Base-by-base conservation (phyloP, 2,797 vertebrate species). In the Enteromius argenteus region DNA sequence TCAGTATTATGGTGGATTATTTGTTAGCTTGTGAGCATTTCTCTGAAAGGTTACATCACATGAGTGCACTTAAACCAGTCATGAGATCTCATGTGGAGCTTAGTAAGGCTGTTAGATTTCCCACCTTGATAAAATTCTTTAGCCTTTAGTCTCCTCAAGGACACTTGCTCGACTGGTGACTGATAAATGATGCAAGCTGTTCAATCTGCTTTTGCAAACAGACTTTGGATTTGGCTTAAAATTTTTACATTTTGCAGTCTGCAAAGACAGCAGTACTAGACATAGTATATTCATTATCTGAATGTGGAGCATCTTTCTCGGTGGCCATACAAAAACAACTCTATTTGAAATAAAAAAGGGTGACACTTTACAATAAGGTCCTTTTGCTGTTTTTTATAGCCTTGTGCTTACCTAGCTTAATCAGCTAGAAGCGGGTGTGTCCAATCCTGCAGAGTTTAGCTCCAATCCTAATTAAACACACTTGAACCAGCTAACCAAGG, bases 121-220 rank as follows among this genome's bases (percentile, higher is more conserved):
- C 19, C 0, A 9, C 17, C 56, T 66, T 74, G 39, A 73, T 67
- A 44, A 76, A 68, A 49, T 32, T 51, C 27, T 10, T 68, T 69
- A 32, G 37, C 21, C 42, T 27, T 11, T n/a, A n/a, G 21, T 56
- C 14, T 64, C 19, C 39, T 84, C 62, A 84, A 84, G 71, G 80
- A 80, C 71, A 60, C 27, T n/a, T 49, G 35, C 9, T 69, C n/a
- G 14, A 21, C 44, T 27, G 15, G 23, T 32, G 53, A 46, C n/a
- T 46, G 53, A 35, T 27, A 4, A 71, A 44, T 23, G 23, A 69
- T 13, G 53, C 67, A 49, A 75, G 56, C 42, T 17, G 6, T 15
- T 51, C 4, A 53, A 14, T 4, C 13, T 56, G 10, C 32, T 64
- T 58, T 49, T 44, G 8, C 51, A 2, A 81, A 32, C 11, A 32